A percentile compares a stretch with the other conserved stretches of the same genome.
Evolutionary conservation across 2,113 vertebrate species (phyloP).

Genomic region (Rhombomys opimus): DNA sequence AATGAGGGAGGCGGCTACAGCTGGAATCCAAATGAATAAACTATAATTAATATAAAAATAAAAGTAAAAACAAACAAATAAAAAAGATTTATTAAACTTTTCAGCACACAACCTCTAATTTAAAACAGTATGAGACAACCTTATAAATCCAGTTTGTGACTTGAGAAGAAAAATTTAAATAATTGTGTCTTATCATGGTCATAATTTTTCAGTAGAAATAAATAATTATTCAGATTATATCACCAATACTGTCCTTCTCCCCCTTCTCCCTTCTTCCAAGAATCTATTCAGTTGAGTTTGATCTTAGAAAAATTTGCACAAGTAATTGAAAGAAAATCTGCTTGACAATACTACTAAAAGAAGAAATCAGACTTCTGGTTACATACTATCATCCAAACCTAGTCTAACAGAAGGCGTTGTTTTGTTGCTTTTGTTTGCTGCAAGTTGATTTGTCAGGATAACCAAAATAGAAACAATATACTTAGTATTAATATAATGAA

Average conservation of each 20-base stretch:
- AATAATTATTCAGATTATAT: conserved; percentile 17
- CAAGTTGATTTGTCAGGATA: not conserved
- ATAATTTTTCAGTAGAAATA: conserved; percentile 42
- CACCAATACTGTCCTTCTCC: conserved; percentile 13
- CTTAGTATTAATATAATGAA: conserved; percentile 63
- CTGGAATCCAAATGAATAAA: no score
- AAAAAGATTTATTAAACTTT: not conserved
- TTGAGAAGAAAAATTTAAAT: not conserved
- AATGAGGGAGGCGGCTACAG: no score
- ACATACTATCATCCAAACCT: not conserved
- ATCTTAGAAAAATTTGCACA: not conserved
- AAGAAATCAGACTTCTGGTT: conserved; percentile 25
- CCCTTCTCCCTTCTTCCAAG: not conserved
- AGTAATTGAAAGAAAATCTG: not conserved
- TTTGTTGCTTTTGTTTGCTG: conserved; percentile 14
- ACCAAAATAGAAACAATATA: conserved; percentile 59
- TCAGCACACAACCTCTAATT: not conserved
- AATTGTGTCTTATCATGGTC: not conserved
- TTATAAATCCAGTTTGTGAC: not conserved
- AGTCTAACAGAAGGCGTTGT: not conserved
- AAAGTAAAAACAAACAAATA: not conserved
- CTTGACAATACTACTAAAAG: not conserved
- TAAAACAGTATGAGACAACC: not conserved
- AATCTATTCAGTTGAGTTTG: conserved; percentile 7
- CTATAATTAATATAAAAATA: not conserved